These are phyloP conservation scores for Eira barbara DNA, from an alignment of 2,113 vertebrate genomes.

Conservation along the genomic window DNA sequence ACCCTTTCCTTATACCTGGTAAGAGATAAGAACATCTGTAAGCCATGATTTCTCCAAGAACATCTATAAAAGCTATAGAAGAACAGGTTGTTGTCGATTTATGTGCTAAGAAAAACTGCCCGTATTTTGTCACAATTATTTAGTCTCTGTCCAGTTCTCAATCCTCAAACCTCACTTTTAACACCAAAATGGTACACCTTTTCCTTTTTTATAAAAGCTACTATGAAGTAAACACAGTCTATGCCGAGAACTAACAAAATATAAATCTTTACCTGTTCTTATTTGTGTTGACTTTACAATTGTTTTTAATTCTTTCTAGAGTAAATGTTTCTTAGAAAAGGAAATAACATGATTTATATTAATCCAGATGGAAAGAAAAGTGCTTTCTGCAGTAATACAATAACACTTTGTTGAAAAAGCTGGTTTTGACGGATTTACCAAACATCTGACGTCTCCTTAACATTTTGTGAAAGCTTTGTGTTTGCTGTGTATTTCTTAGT, in stretches of 20 bases:
- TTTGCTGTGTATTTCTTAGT: neutral
- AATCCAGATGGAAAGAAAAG: neutral
- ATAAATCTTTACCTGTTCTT: constrained; percentile 17
- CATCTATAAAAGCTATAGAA: neutral
- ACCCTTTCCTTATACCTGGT: neutral
- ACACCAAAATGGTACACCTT: neutral
- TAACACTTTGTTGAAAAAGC: neutral
- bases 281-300: neutral
- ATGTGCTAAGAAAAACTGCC: neutral
- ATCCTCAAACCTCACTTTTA: neutral
- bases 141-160: neutral
- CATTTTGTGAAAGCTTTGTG: neutral
- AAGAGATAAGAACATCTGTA: neutral
- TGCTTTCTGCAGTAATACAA: neutral
- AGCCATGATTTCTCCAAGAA: neutral
- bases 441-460: neutral
- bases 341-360: neutral
- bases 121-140: neutral
- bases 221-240: neutral
- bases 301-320: neutral
- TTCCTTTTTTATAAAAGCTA: neutral
- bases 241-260: neutral
- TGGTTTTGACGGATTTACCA: neutral
- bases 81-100: neutral
- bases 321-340: neutral